Percentiles rank a stretch among this genome's conserved stretches.
phyloP scores from a whole-genome alignment of 2,888 invertebrate genomes.

The Drosophila imparisetae region DNA sequence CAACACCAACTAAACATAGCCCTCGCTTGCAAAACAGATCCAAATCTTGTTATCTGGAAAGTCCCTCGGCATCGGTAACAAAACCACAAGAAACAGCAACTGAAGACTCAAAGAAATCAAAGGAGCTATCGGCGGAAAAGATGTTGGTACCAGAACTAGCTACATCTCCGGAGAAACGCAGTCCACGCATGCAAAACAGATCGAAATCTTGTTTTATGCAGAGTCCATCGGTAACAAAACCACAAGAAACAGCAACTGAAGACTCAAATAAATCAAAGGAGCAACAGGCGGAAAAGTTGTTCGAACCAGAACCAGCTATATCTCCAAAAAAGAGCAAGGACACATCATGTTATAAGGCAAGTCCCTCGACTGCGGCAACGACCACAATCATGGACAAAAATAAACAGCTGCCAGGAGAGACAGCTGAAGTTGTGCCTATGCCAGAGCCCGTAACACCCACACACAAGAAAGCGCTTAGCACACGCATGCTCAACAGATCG shows the following conservation, averaged over 20 bases:
- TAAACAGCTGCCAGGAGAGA: not conserved
- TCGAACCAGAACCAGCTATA: not conserved
- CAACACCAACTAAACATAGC: not conserved
- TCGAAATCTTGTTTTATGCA: conserved; percentile 25
- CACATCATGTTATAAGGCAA: not conserved
- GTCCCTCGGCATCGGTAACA: not conserved
- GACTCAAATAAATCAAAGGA: not conserved
- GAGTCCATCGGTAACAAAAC: not conserved
- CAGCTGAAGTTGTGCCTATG: too few species aligned
- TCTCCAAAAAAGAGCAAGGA: not conserved
- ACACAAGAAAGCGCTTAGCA: not conserved
- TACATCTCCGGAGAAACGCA: conserved; percentile 1
- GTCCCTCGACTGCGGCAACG: not conserved
- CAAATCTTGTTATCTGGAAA: conserved; percentile 17
- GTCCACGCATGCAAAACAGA: conserved; percentile 24
- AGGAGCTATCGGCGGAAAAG: not conserved
- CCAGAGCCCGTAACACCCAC: not conserved
- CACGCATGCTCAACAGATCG: conserved; percentile 26
- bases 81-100: not conserved
- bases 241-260: not conserved
- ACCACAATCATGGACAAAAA: not conserved
- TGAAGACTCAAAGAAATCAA: not conserved
- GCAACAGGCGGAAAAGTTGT: not conserved
- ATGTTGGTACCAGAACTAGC: not conserved
- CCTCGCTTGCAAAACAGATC: conserved; percentile 1